Percentiles rank a stretch among this genome's conserved stretches.
Conservation (phyloP, 2,113 vertebrate species). For the Erpornis zantholeuca region DNA sequence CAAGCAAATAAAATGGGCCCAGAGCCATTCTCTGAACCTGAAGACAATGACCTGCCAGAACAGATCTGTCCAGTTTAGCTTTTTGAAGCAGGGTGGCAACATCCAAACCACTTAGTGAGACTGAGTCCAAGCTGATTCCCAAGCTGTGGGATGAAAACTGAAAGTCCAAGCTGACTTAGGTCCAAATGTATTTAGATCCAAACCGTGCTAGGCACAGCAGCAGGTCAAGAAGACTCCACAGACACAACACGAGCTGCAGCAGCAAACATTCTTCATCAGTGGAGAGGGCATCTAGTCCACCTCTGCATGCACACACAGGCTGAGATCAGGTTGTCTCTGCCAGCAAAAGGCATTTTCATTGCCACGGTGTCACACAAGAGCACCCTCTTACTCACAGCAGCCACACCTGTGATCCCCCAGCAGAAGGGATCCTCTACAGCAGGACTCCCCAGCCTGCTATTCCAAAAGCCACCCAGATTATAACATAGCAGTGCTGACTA, state of each 20-base stretch:
- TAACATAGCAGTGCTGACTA: neutral
- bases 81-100: neutral
- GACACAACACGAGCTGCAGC: neutral
- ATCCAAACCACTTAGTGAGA: neutral
- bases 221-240: neutral
- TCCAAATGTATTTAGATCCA: neutral
- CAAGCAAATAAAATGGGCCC: neutral
- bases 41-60: neutral
- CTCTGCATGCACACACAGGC: neutral
- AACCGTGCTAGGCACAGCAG: neutral
- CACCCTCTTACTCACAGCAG: neutral
- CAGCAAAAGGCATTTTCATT: neutral
- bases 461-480: neutral
- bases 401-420: neutral
- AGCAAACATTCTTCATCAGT: neutral
- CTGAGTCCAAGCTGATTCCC: neutral
- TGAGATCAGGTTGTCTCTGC: neutral
- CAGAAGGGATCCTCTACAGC: neutral
- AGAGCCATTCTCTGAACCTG: neutral
- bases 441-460: neutral
- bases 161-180: neutral
- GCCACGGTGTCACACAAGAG: neutral
- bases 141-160: neutral
- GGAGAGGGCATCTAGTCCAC: neutral
- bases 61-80: neutral